phyloP scores from a whole-genome alignment of 2,888 invertebrate genomes.

The Callyntrura sp. region DNA sequence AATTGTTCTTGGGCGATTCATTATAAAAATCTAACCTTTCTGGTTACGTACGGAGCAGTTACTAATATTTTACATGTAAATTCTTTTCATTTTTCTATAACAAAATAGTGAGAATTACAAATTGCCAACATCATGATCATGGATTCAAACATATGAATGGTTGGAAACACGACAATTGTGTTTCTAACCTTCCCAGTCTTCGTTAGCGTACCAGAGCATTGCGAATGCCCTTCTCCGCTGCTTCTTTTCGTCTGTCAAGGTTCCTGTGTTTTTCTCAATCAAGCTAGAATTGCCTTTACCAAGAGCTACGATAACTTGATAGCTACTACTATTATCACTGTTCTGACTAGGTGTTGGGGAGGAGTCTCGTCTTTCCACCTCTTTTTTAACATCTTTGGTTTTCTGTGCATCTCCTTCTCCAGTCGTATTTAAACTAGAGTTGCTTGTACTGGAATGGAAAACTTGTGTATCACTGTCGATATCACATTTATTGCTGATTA shows the following conservation, averaged over 20 bases:
- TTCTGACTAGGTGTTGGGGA: constrained; percentile 80
- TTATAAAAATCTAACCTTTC: too few species aligned
- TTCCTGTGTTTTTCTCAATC: constrained; percentile 80
- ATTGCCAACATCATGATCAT: not conserved
- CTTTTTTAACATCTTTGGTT: constrained; percentile 64
- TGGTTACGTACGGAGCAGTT: too few species aligned
- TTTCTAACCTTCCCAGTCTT: constrained; percentile 68
- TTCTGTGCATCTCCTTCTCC: constrained; percentile 38
- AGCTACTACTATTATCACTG: constrained; percentile 64
- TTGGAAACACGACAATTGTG: too few species aligned
- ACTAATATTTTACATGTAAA: too few species aligned
- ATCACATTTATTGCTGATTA: constrained; percentile 73
- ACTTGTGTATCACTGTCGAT: constrained; percentile 74
- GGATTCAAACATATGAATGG: not conserved
- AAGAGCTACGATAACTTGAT: constrained; percentile 81
- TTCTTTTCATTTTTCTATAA: not conserved
- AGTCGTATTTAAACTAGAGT: constrained; percentile 70
- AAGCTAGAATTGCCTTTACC: constrained; percentile 83
- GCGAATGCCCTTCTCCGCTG: constrained; percentile 82
- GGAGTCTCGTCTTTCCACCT: constrained; percentile 58
- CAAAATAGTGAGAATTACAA: not conserved
- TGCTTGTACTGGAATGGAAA: constrained; percentile 77
- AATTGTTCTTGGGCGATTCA: too few species aligned
- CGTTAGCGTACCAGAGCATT: constrained; percentile 80
- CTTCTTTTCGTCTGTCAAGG: constrained; percentile 74